phyloP scores from a whole-genome alignment of 2,797 vertebrate species.

The Halcyon leucocephala region DNA sequence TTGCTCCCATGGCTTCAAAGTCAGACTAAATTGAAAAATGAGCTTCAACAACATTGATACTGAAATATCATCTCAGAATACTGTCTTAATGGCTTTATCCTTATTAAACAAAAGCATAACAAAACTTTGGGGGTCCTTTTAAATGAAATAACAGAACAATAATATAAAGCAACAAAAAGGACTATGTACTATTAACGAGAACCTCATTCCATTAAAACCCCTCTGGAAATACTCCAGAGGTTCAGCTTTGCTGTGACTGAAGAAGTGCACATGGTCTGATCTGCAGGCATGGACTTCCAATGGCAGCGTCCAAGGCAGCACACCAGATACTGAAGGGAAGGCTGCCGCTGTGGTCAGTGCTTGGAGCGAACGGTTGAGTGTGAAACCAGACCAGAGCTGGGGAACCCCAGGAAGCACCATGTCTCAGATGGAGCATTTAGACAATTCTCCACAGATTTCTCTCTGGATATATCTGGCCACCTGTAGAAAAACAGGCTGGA shows the following conservation, averaged over 20 bases:
- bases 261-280: accelerated
- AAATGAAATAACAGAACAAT: neutral
- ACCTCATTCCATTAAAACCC: neutral
- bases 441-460: neutral
- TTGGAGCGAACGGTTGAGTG: neutral
- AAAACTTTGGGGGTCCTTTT: conserved; percentile 52
- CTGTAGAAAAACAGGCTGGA: neutral
- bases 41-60: conserved; percentile 27
- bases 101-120: conserved; percentile 47
- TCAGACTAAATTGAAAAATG: conserved; percentile 65
- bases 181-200: neutral
- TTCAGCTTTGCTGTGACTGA: neutral
- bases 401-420: neutral
- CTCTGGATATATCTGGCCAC: neutral
- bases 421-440: neutral
- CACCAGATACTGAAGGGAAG: neutral
- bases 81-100: neutral
- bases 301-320: neutral
- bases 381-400: neutral
- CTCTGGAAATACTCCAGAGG: neutral
- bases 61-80: conserved; percentile 45
- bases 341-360: neutral
- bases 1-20: conserved; percentile 69
- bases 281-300: neutral
- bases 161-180: neutral